Evolutionary conservation across 2,888 invertebrate genomes (phyloP), one percentile per base, ranked within the genome.

Genomic region (Caenorhabditis japonica): DNA sequence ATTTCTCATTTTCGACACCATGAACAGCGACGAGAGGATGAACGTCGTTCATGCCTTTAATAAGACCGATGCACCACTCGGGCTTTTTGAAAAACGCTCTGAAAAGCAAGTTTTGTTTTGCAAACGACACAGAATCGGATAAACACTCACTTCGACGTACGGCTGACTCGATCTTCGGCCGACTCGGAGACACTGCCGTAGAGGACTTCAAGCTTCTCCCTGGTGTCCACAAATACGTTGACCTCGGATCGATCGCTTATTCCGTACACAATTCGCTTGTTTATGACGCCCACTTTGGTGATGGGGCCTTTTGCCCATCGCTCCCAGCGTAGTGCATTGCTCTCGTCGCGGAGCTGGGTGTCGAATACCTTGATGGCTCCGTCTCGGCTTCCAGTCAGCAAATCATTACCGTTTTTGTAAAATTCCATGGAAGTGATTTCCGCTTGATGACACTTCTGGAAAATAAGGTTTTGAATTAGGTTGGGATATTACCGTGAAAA

Each of bases 371-470:
- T 47, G n/a, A 72, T 12, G 0, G 41, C 43, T n/a, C 79, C 79
- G 15, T 44, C 43, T 3, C 5, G 39, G 13, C 60, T 72, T 13
- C 76, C 79, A 12, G 58, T 64, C 13, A 76, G 39, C 12, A 79
- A 15, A 55, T 76, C 69, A 3, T 51, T 15, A 5, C 76, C 76
- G 41, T 76, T 71, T 3, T 44, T 25, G 46, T 70, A 69, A 51
- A 72, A 79, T n/a, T 74, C 47, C 53, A 79, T 53, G 19, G 44
- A 52, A 27, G 49, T 59, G 30, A 79, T 27, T 4, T 23, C 46
- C 8, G 49, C 52, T 4, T 19, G 59, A 36, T 60, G 66, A 0
- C 59, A 59, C 13, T 75, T 68, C 75, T 76, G 66, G 49, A 72
- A 52, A 34, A 34, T 3, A 34, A 43, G 17, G 34, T 19, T 41